These are phyloP conservation scores for Druceiella hillmani DNA, from an alignment of 2,888 invertebrate species.

Conservation along the genomic window DNA sequence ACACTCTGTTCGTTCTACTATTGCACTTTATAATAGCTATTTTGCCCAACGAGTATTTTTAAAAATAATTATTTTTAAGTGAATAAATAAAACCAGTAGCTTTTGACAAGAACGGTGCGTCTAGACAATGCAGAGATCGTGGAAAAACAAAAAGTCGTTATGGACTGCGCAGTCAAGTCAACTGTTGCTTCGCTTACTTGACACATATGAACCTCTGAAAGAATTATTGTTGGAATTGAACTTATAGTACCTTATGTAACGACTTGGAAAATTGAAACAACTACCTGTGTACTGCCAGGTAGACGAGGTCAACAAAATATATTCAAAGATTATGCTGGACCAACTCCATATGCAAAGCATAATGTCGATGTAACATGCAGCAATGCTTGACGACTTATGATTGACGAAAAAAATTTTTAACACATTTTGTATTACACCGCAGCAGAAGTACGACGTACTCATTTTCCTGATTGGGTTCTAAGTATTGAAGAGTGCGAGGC, in stretches of 20 bases:
- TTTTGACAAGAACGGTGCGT: too few species aligned
- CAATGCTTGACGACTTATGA: constrained; percentile 9
- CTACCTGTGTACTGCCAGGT: constrained; percentile 7
- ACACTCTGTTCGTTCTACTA: too few species aligned
- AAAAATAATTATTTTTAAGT: not conserved
- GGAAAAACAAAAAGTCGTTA: constrained; percentile 5
- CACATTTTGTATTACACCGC: constrained; percentile 7
- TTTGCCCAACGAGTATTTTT: too few species aligned
- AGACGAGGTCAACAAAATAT: constrained; percentile 9
- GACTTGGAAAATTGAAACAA: constrained; percentile 6
- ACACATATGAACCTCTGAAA: constrained; percentile 1
- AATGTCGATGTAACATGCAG: constrained; percentile 12
- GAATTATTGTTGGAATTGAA: constrained; percentile 2
- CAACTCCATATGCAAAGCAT: constrained; percentile 11
- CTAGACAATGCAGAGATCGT: constrained; percentile 3
- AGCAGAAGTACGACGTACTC: constrained; percentile 9
- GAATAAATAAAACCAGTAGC: not conserved
- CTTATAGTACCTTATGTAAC: constrained; percentile 6
- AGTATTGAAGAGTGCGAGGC: constrained; percentile 7
- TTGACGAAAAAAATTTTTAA: too few species aligned
- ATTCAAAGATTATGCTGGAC: constrained; percentile 11
- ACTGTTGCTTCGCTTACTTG: constrained; percentile 5
- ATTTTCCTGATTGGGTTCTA: constrained; percentile 7
- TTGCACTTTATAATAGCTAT: too few species aligned
- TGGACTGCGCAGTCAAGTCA: constrained; percentile 10